phyloP scores from a whole-genome alignment of 2,113 vertebrate species.

The Odocoileus hemionus region DNA sequence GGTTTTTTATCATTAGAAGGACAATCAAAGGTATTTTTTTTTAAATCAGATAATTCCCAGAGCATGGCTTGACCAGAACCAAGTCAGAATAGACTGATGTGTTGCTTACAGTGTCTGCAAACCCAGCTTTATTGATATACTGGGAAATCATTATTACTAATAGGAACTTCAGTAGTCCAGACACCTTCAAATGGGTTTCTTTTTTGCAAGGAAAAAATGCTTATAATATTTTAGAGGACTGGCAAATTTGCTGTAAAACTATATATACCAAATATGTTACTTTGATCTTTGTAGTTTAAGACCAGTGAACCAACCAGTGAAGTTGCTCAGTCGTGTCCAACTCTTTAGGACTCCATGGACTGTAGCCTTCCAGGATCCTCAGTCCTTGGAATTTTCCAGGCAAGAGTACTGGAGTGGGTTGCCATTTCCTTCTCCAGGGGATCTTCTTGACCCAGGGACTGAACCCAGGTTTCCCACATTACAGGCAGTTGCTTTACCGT shows the following conservation, averaged over 20 bases:
- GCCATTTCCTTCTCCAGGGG: not conserved
- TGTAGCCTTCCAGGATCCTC: not conserved
- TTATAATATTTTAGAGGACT: not conserved
- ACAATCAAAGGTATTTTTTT: not conserved
- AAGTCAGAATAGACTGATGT: not conserved
- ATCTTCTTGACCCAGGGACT: not conserved
- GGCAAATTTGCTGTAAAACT: not conserved
- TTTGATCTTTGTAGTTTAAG: conserved; percentile 24
- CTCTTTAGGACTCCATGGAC: not conserved
- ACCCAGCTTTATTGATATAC: not conserved
- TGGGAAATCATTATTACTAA: not conserved
- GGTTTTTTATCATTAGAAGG: not conserved
- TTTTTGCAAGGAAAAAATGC: not conserved
- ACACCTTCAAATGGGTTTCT: not conserved
- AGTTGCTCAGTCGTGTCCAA: not conserved
- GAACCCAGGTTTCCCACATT: not conserved
- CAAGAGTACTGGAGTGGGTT: not conserved
- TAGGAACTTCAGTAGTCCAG: not conserved
- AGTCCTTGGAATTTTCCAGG: not conserved
- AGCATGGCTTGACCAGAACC: not conserved
- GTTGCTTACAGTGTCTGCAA: not conserved
- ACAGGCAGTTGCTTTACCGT: not conserved
- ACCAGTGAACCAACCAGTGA: not conserved
- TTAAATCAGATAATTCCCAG: not conserved
- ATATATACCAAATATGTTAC: not conserved